These are phyloP conservation scores for Cataglyphis livida DNA, from an alignment of 2,888 invertebrate genomes.

Conservation along the genomic window DNA sequence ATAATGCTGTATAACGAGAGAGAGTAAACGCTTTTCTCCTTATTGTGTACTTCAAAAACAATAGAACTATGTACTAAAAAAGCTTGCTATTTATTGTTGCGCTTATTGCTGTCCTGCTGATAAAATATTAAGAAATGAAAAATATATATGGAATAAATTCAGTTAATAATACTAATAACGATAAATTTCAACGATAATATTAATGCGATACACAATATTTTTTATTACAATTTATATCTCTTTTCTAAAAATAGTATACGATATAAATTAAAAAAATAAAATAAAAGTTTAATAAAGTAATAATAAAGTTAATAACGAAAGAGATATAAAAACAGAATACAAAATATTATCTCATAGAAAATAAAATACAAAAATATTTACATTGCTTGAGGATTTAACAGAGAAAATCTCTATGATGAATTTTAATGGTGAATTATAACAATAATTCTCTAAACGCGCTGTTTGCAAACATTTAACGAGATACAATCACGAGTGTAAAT, in stretches of 20 bases:
- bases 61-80: neutral
- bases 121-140: neutral
- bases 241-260: neutral
- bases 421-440: conserved; percentile 2
- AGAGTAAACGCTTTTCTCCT: neutral
- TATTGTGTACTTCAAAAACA: neutral
- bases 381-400: neutral
- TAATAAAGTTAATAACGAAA: neutral
- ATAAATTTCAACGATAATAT: neutral
- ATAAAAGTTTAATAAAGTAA: neutral
- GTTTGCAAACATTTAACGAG: conserved; percentile 16
- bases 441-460: neutral
- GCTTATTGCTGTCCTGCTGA: neutral
- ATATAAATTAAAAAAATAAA: neutral
- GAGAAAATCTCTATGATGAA: neutral
- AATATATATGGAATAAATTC: neutral
- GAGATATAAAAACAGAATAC: neutral
- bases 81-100: conserved; percentile 12
- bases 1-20: neutral
- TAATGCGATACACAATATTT: neutral
- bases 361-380: conserved; percentile 8
- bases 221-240: neutral
- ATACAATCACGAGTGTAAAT: conserved; percentile 20
- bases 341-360: neutral
- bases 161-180: neutral